Percentiles rank a stretch among this genome's conserved stretches.
phyloP scores from a whole-genome alignment of 2,888 invertebrate species.

The Vesta saturnalis region DNA sequence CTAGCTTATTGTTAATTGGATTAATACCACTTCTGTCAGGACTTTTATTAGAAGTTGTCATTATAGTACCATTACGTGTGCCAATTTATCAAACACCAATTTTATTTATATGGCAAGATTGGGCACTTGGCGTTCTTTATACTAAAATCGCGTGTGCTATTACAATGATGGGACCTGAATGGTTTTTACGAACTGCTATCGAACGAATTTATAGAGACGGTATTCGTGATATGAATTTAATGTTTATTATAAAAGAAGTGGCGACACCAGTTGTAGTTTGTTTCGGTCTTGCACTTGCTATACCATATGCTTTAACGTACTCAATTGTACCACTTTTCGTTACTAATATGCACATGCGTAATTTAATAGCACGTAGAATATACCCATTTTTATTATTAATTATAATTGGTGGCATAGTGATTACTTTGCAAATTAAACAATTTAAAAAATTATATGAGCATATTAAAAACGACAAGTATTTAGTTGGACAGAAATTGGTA shows the following conservation, averaged over 20 bases:
- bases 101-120: slow-evolving; percentile 92
- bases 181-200: slow-evolving; percentile 89
- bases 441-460: slow-evolving; percentile 95
- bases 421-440: slow-evolving; percentile 89
- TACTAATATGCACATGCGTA: slow-evolving; percentile 71
- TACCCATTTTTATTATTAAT: slow-evolving; percentile 89
- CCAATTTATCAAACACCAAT: slow-evolving; percentile 92
- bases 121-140: slow-evolving; percentile 97
- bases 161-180: slow-evolving; percentile 98
- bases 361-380: slow-evolving; percentile 83
- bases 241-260: slow-evolving; percentile 84
- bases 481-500: slow-evolving; percentile 95
- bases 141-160: slow-evolving; percentile 97
- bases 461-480: slow-evolving; percentile 98
- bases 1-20: slow-evolving; percentile 81
- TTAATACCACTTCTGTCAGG: slow-evolving; percentile 94
- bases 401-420: slow-evolving; percentile 72
- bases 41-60: slow-evolving; percentile 87
- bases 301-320: slow-evolving; percentile 93
- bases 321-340: slow-evolving; percentile 77
- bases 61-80: slow-evolving; percentile 92
- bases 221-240: slow-evolving; percentile 89
- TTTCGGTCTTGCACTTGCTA: slow-evolving; percentile 88
- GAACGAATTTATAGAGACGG: slow-evolving; percentile 96
- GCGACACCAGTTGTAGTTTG: slow-evolving; percentile 90